Conservation (phyloP, 1,140 invertebrate species). For the Drosophila persimilis region DNA sequence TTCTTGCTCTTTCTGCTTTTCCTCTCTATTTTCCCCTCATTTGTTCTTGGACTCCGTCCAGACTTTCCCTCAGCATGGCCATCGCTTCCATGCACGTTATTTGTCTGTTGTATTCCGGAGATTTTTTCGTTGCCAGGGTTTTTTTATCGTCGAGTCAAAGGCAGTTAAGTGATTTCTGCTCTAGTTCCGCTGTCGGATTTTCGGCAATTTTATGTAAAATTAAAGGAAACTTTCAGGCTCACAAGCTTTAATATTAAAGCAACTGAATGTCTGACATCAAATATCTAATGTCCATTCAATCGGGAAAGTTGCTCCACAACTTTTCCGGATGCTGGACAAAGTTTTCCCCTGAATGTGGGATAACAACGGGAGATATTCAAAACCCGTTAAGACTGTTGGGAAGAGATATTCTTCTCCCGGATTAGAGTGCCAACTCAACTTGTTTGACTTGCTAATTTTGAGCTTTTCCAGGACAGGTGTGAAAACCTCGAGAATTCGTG, state of each 20-base stretch:
- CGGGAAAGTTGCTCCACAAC: constrained; percentile 29
- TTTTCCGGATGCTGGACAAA: constrained; percentile 20
- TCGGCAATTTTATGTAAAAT: constrained; percentile 17
- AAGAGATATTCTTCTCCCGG: not conserved
- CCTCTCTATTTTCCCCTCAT: constrained; percentile 1
- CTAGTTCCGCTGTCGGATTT: not conserved
- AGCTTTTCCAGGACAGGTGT: constrained; percentile 28
- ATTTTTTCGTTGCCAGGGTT: constrained; percentile 21
- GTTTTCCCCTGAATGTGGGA: constrained; percentile 21
- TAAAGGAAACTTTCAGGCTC: not conserved
- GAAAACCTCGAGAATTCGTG: constrained; percentile 19
- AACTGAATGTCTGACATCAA: constrained; percentile 3
- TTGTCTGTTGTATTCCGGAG: constrained; percentile 25
- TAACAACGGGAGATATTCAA: constrained; percentile 20
- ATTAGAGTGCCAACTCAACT: not conserved
- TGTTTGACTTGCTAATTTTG: constrained; percentile 47
- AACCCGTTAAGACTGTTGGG: not conserved
- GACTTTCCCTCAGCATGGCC: constrained; percentile 17
- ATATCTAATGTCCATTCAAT: constrained; percentile 34
- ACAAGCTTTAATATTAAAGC: constrained; percentile 23
- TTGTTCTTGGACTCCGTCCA: constrained; percentile 23
- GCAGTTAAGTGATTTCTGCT: constrained; percentile 53
- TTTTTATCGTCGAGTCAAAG: constrained; percentile 29
- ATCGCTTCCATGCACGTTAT: constrained; percentile 45
- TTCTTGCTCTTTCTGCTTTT: not conserved